Base-by-base conservation (phyloP, 2,888 invertebrate genomes). In the Dichetophora obliterata region DNA sequence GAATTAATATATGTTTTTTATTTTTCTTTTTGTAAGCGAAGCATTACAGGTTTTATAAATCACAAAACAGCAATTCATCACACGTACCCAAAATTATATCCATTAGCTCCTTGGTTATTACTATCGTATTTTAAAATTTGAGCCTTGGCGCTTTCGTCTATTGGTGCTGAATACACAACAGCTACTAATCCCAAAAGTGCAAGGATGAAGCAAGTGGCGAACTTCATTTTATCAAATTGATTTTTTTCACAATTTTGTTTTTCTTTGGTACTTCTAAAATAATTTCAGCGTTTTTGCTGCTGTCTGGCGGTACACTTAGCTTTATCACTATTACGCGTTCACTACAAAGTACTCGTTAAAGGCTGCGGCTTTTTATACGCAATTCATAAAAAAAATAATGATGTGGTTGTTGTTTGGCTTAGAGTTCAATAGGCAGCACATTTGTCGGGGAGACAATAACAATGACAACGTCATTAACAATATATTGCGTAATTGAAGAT, bases 81-180 rank as follows among this genome's bases (percentile, higher is more conserved):
- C 63, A n/a, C 27, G 2, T 85, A 87, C 87, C 78, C 83, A 82
- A 87, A 87, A 80, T 86, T 87, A 77, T 87, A 87, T 81, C 87
- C 84, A 81, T 87, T 86, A 48, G 86, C 86, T 77, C 86, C 86
- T 69, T 87, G 86, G 85, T 93, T 91, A 77, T 90, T 89, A 63
- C 6, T 54, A 19, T 93, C 93, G 83, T 92, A 92, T 80, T 91
- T 91, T 66, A 92, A 80, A 80, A 93, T 90, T 83, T 91, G 91
- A 2, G 92, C 93, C 82, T 92, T 92, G 19, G 19, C 19, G 6
- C 54, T 54, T n/a, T 54, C 54, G 54, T 54, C 54, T 54, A 54
- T 22, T n/a, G 54, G 54, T 6, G 54, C 54, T n/a, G 54, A 19
- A 8, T 22, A 6, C 19, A 22, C n/a, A 54, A 54, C 22, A 22